Percentiles rank a stretch among this genome's conserved stretches.
Evolutionary conservation across 1,140 invertebrate genomes (phyloP).

Genomic region (Sipha flava): DNA sequence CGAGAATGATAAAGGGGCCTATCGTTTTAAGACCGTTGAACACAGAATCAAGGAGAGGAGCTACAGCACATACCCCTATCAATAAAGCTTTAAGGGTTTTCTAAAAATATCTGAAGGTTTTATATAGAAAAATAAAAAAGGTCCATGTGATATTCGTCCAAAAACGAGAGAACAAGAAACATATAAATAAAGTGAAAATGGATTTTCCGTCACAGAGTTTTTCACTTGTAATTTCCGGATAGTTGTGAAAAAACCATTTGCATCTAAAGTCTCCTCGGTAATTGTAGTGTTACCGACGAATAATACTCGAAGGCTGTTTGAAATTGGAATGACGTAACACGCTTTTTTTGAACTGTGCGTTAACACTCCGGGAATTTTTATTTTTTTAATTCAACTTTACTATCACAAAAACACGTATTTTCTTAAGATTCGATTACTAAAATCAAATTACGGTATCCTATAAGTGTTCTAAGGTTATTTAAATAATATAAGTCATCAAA

Average conservation of each 20-base stretch:
- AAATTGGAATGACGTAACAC: not conserved
- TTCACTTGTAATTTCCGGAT: conserved; percentile 25
- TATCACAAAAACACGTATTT: not conserved
- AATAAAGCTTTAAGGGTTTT: not conserved
- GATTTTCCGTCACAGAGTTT: not conserved
- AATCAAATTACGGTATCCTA: not conserved
- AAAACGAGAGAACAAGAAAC: not conserved
- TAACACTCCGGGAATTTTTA: too few species aligned
- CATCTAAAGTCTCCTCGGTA: not conserved
- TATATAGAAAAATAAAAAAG: not conserved
- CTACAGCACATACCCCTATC: not conserved
- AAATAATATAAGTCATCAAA: not conserved
- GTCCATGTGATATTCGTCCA: not conserved
- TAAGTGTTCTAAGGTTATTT: not conserved
- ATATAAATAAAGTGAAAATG: not conserved
- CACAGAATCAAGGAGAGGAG: not conserved
- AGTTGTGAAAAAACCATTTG: not conserved
- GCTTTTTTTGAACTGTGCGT: not conserved
- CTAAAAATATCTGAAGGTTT: not conserved
- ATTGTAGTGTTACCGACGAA: not conserved
- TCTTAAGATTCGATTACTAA: not conserved
- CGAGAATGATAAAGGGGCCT: not conserved
- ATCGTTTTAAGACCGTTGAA: not conserved
- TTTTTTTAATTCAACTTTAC: not conserved
- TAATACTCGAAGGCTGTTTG: not conserved